Conservation (phyloP, 2,113 vertebrate species). For the Macrotis lagotis region DNA sequence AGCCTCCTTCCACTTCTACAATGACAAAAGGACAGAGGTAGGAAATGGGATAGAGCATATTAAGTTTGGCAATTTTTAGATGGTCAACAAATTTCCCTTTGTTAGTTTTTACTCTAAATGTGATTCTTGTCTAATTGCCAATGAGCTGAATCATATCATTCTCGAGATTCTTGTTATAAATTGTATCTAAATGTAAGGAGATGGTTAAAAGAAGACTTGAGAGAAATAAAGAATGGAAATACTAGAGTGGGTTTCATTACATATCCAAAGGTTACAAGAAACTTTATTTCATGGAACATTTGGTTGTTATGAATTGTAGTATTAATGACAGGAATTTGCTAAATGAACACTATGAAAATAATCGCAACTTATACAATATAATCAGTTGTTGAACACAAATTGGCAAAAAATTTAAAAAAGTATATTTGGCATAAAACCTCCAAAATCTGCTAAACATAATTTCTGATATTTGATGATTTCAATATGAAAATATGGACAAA, state of each 20-base stretch:
- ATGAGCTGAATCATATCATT: not conserved
- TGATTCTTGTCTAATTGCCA: not conserved
- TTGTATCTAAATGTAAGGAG: not conserved
- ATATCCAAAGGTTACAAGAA: not conserved
- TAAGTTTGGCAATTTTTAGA: not conserved
- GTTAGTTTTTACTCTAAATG: not conserved
- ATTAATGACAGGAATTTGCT: not conserved
- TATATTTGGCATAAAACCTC: not conserved
- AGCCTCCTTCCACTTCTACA: not conserved
- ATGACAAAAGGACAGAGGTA: not conserved
- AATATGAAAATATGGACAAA: not conserved
- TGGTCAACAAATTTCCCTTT: not conserved
- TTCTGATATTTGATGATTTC: not conserved
- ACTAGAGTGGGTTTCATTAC: not conserved
- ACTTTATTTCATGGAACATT: not conserved
- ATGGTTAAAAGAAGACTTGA: not conserved
- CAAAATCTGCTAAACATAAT: not conserved
- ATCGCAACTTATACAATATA: not conserved
- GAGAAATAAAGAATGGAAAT: not conserved
- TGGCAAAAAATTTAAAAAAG: not conserved
- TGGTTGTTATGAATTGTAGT: not conserved
- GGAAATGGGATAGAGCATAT: not conserved
- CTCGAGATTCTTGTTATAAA: not conserved
- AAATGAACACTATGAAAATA: not conserved
- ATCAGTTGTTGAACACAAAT: not conserved